phyloP scores from a whole-genome alignment of 2,797 vertebrate species.

The Labeo calbasu region DNA sequence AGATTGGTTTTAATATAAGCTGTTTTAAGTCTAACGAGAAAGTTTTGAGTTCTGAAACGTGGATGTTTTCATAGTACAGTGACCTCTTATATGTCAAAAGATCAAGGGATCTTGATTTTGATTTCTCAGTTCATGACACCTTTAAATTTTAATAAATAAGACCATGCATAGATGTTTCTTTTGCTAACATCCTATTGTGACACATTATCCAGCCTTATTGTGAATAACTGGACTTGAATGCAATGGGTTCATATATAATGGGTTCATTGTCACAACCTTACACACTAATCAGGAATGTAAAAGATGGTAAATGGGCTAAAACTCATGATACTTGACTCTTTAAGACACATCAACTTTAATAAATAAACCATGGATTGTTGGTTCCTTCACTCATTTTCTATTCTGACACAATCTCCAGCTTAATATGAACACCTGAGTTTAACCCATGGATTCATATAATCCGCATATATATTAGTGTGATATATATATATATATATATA shows the following conservation, averaged over 20 bases:
- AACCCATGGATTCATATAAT: background rate
- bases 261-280: background rate
- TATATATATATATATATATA: background rate
- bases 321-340: background rate
- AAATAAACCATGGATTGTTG: background rate
- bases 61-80: too few relatives aligned
- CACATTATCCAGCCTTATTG: background rate
- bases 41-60: too few relatives aligned
- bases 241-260: background rate
- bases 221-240: background rate
- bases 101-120: too few relatives aligned
- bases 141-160: too few relatives aligned
- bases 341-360: background rate
- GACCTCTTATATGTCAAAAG: too few relatives aligned
- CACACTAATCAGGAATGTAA: background rate
- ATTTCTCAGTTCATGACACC: too few relatives aligned
- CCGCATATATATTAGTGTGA: too few relatives aligned
- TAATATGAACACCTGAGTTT: background rate
- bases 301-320: background rate
- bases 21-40: too few relatives aligned
- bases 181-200: conserved; percentile 12
- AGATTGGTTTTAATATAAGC: too few relatives aligned
- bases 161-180: background rate
- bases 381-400: conserved; percentile 2
- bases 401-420: background rate